Evolutionary conservation across 2,113 vertebrate genomes (phyloP), one percentile per base, ranked within the genome.

Genomic region (Carlito syrichta): DNA sequence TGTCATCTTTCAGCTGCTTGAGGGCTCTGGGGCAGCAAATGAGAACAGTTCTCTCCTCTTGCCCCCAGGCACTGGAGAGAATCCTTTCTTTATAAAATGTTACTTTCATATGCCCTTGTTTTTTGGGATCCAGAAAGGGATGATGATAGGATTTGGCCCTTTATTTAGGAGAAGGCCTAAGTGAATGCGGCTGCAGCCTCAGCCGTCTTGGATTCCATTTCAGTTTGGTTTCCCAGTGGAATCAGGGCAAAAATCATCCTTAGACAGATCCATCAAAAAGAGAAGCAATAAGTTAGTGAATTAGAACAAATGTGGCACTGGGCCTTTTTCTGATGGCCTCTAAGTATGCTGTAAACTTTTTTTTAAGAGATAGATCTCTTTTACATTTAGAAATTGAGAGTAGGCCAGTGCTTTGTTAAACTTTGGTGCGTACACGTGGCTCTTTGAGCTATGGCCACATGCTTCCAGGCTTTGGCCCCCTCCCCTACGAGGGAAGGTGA

Each of bases 21-120:
- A 43, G 45, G 66, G 14, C n/a, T 68, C 27, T 32, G 19, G 9
- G 30, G 4, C 58, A 23, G 13, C 85, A 20, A 14, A 3, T 40
- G 40, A 85, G 40, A 73, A 25, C 9, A 23, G 38, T 78, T 17
- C 11, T 8, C 17, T 9, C 19, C 45, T 50, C 23, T 56, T 22
- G 35, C 43, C 11, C 9, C 20, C 0, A 38, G 30, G 32, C 27
- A 20, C 92, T 77, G 48, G 50, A 11, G 58, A 78, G 71, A 23
- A 48, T 58, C 30, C 40, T 60, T 43, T 27, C 68, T 92, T 73
- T 43, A 74, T 88, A 85, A 79, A 83, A 81, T 82, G 20, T 30
- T 71, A 22, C 50, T 89, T 91, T 73, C 45, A 7, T 38, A 2
- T 82, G 30, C 58, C 68, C 45, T 48, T 45, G 27, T 63, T 66